Evolutionary conservation across 2,888 invertebrate species (phyloP), one percentile per base, ranked within the genome.

Genomic region (Nysson spinosus): DNA sequence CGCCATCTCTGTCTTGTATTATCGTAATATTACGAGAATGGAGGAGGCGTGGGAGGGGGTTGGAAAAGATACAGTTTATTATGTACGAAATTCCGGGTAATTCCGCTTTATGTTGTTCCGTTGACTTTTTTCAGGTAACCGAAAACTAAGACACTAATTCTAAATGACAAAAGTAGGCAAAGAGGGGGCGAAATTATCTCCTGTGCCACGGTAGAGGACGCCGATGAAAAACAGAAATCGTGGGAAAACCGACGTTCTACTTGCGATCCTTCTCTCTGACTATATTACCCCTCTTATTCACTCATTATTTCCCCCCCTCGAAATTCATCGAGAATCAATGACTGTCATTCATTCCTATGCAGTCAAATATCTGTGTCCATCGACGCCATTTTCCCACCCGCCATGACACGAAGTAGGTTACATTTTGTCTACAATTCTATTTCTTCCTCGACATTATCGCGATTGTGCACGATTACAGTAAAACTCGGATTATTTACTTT

Each of bases 121-220:
- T 84, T 85, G 76, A 82, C 78, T 82, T 73, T 81, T 81, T 85
- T 77, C 85, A 85, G 85, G 84, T 85, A 85, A 83, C 81, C 78
- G 80, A 82, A 80, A 80, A 74, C 80, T 81, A 83, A 78, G 75
- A 75, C 78, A 77, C 69, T 82, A 75, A 78, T 75, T 75, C 75
- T 81, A 83, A 74, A 75, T 78, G 67, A 70, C 73, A 78, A 75
- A 72, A 68, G 62, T 76, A 79, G 69, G 69, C 76, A 76, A 75
- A 75, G 68, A 74, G 65, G 64, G 67, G 70, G 63, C 72, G 64
- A 80, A 70, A 75, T 76, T 72, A 66, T 77, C 71, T 78, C 77
- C 79, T 82, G 84, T 83, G 82, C 79, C 83, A 83, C 82, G 81
- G 81, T 84, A 83, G 72, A 83, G 69, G 76, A 77, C 80, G 72